Evolutionary conservation across 1,140 invertebrate genomes (phyloP).

Genomic region (Odontomachus brunneus): DNA sequence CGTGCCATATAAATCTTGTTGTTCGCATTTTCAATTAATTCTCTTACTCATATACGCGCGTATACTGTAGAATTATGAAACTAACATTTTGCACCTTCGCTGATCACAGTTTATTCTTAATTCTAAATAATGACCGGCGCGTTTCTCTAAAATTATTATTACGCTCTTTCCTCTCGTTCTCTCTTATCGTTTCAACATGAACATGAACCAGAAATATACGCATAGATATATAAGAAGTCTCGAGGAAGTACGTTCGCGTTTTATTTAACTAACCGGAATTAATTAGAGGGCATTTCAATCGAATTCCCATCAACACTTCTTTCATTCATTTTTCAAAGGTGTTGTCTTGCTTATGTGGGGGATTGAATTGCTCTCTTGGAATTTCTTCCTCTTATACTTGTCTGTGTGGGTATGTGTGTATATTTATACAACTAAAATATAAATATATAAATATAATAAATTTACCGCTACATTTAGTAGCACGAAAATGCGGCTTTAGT

Average conservation of each 20-base stretch:
- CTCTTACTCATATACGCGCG: not conserved
- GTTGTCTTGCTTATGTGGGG: not conserved
- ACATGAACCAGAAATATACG: slow-evolving; percentile 6
- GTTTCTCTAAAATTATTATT: slow-evolving; percentile 13
- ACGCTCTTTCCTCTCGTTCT: too few species aligned
- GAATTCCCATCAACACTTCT: not conserved
- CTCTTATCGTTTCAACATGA: not conserved
- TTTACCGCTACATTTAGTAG: slow-evolving; percentile 19
- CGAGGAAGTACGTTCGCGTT: not conserved
- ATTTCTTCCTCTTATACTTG: not conserved
- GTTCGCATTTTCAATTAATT: slow-evolving; percentile 7
- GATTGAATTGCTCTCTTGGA: slow-evolving; percentile 9
- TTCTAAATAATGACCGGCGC: not conserved
- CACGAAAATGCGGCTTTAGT: not conserved
- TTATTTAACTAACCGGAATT: not conserved
- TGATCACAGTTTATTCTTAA: slow-evolving; percentile 51
- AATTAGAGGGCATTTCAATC: not conserved
- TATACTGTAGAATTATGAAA: not conserved
- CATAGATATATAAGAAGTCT: slow-evolving; percentile 22
- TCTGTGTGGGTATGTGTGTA: too few species aligned
- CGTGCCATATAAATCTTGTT: slow-evolving; percentile 4
- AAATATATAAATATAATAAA: not conserved
- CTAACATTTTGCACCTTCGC: slow-evolving; percentile 8
- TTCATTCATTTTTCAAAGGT: not conserved
- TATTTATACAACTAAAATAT: not conserved